Conservation (phyloP, 2,113 vertebrate genomes). For the Brachyhypopomus occidentalis region DNA sequence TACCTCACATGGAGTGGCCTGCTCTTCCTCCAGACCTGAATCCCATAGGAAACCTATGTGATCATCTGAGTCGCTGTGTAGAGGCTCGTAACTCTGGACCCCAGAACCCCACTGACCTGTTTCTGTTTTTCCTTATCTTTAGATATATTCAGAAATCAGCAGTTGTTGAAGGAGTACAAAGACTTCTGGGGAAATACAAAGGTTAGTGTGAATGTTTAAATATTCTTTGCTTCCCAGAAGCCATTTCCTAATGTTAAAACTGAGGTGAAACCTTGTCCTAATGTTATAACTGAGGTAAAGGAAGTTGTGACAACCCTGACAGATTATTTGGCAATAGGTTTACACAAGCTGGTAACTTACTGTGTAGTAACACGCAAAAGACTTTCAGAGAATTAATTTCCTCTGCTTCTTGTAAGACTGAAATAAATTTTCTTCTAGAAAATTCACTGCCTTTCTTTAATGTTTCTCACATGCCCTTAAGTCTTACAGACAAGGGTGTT, state of each 20-base stretch:
- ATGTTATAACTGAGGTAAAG: background rate
- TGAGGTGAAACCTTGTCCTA: background rate
- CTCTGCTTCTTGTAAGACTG: background rate
- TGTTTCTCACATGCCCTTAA: background rate
- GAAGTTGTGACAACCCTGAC: background rate
- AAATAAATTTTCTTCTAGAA: background rate
- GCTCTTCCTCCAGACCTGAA: too few species aligned
- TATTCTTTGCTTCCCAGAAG: background rate
- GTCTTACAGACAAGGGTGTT: background rate
- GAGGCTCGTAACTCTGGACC: too few species aligned
- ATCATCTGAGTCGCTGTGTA: background rate
- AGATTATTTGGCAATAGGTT: background rate
- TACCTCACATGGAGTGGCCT: too few species aligned
- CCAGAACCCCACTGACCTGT: too few species aligned
- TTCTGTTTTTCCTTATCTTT: conserved; percentile 34
- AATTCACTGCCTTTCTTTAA: background rate
- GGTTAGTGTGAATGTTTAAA: conserved; percentile 71
- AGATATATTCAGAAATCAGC: conserved; percentile 94
- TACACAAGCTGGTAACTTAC: too few species aligned
- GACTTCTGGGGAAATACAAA: conserved; percentile 97
- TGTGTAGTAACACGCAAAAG: background rate
- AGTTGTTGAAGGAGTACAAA: conserved; percentile 90
- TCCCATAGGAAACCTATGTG: too few species aligned
- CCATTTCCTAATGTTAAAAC: background rate
- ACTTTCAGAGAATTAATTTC: background rate